A percentile compares a stretch with the other conserved stretches of the same genome.
Evolutionary conservation across 2,113 vertebrate genomes (phyloP).

Genomic region (Cololabis saira): DNA sequence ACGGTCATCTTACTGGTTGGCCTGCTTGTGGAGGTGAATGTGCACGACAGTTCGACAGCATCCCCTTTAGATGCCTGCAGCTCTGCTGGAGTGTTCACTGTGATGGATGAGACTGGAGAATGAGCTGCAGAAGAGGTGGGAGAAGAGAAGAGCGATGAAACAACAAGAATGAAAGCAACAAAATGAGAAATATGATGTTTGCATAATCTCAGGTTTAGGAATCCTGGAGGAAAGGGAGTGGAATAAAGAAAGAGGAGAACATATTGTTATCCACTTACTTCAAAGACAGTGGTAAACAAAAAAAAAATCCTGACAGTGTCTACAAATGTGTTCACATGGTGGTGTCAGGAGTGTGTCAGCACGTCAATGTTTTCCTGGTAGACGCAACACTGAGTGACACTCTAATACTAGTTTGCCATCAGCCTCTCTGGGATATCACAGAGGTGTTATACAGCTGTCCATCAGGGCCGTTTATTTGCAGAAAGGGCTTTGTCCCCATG

Average conservation of each 20-base stretch:
- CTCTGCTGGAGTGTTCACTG: conserved; percentile 81
- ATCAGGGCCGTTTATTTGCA: conserved; percentile 1
- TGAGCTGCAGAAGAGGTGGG: conserved; percentile 68
- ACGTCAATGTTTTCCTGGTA: conserved; percentile 1
- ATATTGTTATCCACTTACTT: background rate
- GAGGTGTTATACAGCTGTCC: conserved; percentile 21
- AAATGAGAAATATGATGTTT: background rate
- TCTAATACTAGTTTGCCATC: conserved; percentile 13
- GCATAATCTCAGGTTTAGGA: conserved; percentile 1
- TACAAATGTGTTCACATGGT: background rate
- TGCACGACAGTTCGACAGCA: conserved; percentile 81
- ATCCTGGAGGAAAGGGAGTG: background rate
- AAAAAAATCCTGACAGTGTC: conserved; percentile 3
- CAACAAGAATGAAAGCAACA: background rate
- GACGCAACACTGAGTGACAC: conserved; percentile 26
- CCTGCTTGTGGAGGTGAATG: conserved; percentile 84
- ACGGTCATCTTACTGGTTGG: conserved; percentile 84
- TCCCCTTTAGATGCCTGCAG: conserved; percentile 83
- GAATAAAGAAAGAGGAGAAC: background rate
- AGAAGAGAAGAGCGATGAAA: background rate
- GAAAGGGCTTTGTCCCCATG: background rate
- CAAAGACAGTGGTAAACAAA: background rate
- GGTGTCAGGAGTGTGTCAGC: conserved; percentile 1
- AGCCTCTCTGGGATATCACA: conserved; percentile 5
- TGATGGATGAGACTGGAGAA: conserved; percentile 69